phyloP scores from a whole-genome alignment of 2,888 invertebrate genomes.

The Hanleya hanleyi region DNA sequence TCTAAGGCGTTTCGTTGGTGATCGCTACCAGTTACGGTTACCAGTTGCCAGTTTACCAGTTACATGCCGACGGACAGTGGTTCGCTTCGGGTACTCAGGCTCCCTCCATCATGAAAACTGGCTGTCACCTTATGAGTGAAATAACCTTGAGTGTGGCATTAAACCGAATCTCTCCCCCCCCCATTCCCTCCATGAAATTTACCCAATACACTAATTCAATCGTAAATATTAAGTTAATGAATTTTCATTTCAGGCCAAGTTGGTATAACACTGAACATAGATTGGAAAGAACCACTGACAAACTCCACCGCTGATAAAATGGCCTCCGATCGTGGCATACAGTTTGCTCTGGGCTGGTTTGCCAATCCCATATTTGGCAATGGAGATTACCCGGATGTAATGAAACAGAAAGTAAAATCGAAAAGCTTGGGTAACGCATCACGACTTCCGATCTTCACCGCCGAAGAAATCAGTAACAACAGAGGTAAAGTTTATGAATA shows the following conservation, averaged over 20 bases:
- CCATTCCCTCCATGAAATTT: too few species aligned
- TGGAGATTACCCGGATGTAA: conserved; percentile 75
- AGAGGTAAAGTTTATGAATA: conserved; percentile 65
- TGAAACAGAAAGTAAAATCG: conserved; percentile 55
- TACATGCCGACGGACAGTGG: too few species aligned
- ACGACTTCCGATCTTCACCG: conserved; percentile 67
- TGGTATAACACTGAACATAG: conserved; percentile 56
- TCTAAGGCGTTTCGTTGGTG: too few species aligned
- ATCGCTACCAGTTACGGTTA: too few species aligned
- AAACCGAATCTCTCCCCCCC: too few species aligned
- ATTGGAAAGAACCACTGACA: conserved; percentile 55
- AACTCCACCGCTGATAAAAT: conserved; percentile 48
- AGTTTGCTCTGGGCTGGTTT: conserved; percentile 65
- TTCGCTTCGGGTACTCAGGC: too few species aligned
- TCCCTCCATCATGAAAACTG: too few species aligned
- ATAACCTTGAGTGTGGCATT: too few species aligned
- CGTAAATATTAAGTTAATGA: too few species aligned
- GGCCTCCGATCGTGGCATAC: conserved; percentile 51
- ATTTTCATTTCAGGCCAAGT: conserved; percentile 47
- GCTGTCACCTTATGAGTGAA: too few species aligned
- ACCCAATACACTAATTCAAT: too few species aligned
- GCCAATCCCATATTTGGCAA: conserved; percentile 64
- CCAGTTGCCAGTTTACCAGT: too few species aligned
- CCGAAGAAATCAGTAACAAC: conserved; percentile 56
- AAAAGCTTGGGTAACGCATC: conserved; percentile 49